These are phyloP conservation scores for Sphinx pinastri DNA, from an alignment of 2,888 invertebrate genomes.

Conservation along the genomic window DNA sequence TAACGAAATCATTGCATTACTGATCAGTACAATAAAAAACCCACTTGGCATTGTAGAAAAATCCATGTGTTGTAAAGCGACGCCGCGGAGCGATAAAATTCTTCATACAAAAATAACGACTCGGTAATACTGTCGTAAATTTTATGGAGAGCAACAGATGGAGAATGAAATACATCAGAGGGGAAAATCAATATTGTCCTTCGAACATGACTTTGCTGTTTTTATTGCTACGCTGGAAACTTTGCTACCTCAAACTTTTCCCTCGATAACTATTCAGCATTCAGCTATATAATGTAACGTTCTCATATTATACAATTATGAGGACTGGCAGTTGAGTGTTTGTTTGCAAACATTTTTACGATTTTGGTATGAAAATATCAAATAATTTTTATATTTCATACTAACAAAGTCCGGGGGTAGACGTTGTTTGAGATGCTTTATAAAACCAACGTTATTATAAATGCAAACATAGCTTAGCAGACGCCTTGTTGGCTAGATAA, in stretches of 20 bases:
- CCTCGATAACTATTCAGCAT: not conserved
- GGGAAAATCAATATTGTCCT: conserved; percentile 78
- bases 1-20: conserved; percentile 50
- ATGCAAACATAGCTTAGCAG: too few species aligned
- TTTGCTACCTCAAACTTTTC: conserved; percentile 30
- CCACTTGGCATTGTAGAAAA: conserved; percentile 56
- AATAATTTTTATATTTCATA: not conserved
- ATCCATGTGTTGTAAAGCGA: conserved; percentile 63
- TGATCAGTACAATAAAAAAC: conserved; percentile 52
- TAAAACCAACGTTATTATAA: not conserved
- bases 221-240: conserved; percentile 63
- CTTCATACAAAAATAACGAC: conserved; percentile 81
- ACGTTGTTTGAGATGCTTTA: not conserved
- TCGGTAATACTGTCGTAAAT: conserved; percentile 79
- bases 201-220: conserved; percentile 60
- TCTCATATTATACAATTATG: not conserved
- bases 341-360: not conserved
- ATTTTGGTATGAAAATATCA: not conserved
- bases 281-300: not conserved
- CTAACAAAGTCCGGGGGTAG: not conserved
- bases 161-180: conserved; percentile 76
- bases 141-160: conserved; percentile 83
- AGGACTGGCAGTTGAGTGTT: not conserved
- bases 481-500: too few species aligned
- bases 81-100: conserved; percentile 70